Conservation (phyloP, 2,797 vertebrate genomes). For the Silurus aristotelis region DNA sequence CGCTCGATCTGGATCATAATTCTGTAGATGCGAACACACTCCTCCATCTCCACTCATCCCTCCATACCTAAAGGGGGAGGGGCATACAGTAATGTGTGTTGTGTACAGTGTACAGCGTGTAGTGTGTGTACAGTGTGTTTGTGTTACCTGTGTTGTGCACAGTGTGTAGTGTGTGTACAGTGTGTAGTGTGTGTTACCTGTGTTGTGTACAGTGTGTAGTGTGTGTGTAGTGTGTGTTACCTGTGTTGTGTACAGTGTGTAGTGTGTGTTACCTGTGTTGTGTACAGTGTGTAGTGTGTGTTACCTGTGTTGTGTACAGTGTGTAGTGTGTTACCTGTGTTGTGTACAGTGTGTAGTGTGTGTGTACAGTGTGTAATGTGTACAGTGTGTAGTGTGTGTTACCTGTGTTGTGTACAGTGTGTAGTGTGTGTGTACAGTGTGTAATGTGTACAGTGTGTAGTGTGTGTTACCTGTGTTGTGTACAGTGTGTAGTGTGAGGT, state of each 20-base stretch:
- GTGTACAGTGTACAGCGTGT: too few relatives aligned
- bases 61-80: conserved; percentile 72
- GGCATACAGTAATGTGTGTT: background rate
- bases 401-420: background rate
- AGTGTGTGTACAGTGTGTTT: too few relatives aligned
- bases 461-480: conserved; percentile 64
- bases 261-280: background rate
- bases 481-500: conserved; percentile 77
- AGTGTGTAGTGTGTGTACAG: background rate
- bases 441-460: background rate
- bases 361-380: background rate
- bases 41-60: conserved; percentile 71
- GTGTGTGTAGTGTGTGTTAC: background rate
- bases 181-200: background rate
- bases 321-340: background rate
- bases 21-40: conserved; percentile 90
- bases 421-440: background rate
- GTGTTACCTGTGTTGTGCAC: background rate
- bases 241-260: too few relatives aligned
- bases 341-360: too few relatives aligned
- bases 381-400: background rate
- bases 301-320: background rate
- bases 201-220: background rate
- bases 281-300: background rate
- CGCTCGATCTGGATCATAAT: conserved; percentile 93